These are phyloP conservation scores for Andrena minutula DNA, from an alignment of 2,888 invertebrate genomes.

Conservation along the genomic window DNA sequence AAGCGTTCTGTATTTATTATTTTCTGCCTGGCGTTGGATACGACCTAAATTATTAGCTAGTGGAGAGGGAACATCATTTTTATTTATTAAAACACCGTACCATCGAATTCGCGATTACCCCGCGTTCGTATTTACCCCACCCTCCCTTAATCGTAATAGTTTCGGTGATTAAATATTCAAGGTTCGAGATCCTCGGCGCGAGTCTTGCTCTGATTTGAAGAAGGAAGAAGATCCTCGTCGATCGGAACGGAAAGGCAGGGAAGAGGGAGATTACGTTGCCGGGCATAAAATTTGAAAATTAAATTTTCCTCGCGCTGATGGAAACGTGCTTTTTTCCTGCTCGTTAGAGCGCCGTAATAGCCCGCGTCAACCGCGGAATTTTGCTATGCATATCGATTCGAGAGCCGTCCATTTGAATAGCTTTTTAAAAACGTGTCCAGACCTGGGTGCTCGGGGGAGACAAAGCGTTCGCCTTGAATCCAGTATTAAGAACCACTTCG, in stretches of 20 bases:
- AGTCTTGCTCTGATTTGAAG: neutral
- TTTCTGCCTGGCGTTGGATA: no score
- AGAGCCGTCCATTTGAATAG: conserved; percentile 30
- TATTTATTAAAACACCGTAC: no score
- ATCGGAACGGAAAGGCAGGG: neutral
- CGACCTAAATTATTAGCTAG: no score
- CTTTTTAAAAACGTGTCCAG: neutral
- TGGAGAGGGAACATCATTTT: no score
- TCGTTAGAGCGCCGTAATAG: conserved; percentile 2
- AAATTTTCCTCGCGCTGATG: conserved; percentile 22
- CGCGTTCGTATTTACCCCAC: no score
- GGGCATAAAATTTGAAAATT: conserved; percentile 38
- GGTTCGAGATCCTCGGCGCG: neutral
- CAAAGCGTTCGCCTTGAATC: conserved; percentile 10
- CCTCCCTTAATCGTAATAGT: conserved; percentile 5
- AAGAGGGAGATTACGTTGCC: neutral
- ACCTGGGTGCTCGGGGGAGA: neutral
- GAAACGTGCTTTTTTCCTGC: neutral
- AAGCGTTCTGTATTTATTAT: no score
- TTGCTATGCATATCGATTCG: conserved; percentile 22
- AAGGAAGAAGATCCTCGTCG: neutral
- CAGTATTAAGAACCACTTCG: conserved; percentile 21
- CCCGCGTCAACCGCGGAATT: conserved; percentile 1
- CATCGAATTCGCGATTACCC: no score
- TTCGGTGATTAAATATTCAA: neutral